A percentile compares a stretch with the other conserved stretches of the same genome.
These are phyloP conservation scores for Pheosia gnoma DNA, from an alignment of 2,888 invertebrate species.

Conservation along the genomic window DNA sequence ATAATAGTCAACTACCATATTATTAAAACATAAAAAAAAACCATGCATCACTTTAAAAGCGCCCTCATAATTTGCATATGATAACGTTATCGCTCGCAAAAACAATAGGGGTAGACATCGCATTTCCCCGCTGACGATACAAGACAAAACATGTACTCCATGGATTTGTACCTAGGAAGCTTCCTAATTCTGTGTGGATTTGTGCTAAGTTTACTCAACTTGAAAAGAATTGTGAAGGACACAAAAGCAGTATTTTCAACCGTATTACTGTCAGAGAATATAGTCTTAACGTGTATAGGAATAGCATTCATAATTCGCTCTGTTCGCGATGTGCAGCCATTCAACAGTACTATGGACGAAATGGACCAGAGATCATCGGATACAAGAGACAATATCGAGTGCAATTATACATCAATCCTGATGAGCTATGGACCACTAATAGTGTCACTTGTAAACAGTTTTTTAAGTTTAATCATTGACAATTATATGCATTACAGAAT, in stretches of 20 bases:
- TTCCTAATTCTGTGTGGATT: conserved; percentile 71
- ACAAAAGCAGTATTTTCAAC: conserved; percentile 50
- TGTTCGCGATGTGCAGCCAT: conserved; percentile 50
- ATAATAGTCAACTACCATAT: no score
- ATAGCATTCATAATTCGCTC: conserved; percentile 64
- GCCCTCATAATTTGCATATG: conserved; percentile 74
- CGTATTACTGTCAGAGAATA: conserved; percentile 72
- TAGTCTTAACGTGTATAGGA: conserved; percentile 69
- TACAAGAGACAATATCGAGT: conserved; percentile 38
- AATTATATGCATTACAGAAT: conserved; percentile 76
- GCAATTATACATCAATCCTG: conserved; percentile 59
- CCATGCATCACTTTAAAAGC: conserved; percentile 37
- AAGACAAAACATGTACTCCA: conserved; percentile 41
- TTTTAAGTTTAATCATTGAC: conserved; percentile 69
- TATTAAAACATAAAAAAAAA: conserved; percentile 11
- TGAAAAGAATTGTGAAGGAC: conserved; percentile 59
- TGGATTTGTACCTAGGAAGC: conserved; percentile 67
- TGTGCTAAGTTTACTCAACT: conserved; percentile 63
- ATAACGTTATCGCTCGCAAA: conserved; percentile 53
- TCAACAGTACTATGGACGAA: conserved; percentile 49
- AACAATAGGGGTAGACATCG: conserved; percentile 59
- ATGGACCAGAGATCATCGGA: conserved; percentile 53
- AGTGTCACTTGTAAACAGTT: conserved; percentile 73
- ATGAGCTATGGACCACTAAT: conserved; percentile 71
- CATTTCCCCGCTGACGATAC: conserved; percentile 34